A percentile compares a stretch with the other conserved stretches of the same genome.
These are phyloP conservation scores for Spermophilus dauricus DNA, from an alignment of 2,113 vertebrate genomes.

Conservation along the genomic window DNA sequence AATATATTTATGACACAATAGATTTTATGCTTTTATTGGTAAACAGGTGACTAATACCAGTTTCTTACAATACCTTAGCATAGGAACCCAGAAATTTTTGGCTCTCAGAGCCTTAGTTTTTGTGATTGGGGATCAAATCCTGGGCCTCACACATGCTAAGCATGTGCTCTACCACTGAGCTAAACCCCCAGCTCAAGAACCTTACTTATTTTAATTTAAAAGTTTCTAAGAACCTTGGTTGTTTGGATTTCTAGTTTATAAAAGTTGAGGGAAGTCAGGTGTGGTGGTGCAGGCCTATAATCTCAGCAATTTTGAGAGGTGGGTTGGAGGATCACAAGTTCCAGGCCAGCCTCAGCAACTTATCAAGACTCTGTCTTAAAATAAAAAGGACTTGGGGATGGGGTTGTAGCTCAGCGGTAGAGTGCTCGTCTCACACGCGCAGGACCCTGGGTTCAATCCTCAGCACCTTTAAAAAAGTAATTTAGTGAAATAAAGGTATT, in stretches of 20 bases:
- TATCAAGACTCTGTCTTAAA: background rate
- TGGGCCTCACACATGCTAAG: background rate
- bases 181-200: background rate
- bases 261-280: background rate
- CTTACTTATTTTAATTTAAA: constrained; percentile 47
- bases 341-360: background rate
- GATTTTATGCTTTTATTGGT: constrained; percentile 50
- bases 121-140: background rate
- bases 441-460: no score
- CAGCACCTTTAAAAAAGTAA: no score
- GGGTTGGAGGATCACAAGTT: background rate
- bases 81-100: constrained; percentile 29
- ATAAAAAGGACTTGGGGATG: background rate
- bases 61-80: background rate
- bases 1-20: background rate
- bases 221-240: constrained; percentile 10
- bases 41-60: background rate
- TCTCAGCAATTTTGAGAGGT: background rate
- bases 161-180: background rate
- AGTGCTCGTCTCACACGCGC: no score
- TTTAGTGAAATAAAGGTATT: no score
- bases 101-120: background rate
- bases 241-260: constrained; percentile 52
- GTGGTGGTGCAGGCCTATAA: background rate
- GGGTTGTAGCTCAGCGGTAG: no score